Conservation (phyloP, 2,113 vertebrate genomes). For the Macrotis lagotis region DNA sequence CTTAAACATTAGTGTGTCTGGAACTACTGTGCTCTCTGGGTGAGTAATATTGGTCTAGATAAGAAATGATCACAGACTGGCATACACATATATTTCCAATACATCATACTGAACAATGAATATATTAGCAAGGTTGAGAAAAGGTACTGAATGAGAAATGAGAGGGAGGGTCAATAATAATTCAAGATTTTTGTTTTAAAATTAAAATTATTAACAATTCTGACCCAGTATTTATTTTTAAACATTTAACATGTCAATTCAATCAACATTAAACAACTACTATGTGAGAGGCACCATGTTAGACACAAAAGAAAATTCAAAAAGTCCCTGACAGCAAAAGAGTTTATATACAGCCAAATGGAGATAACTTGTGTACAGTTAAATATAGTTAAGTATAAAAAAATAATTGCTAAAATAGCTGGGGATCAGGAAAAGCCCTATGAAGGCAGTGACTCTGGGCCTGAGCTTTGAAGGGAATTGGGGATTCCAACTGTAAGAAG, state of each 20-base stretch:
- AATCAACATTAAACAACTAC: neutral
- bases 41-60: neutral
- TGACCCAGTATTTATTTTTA: neutral
- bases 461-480: neutral
- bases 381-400: neutral
- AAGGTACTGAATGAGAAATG: neutral
- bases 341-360: neutral
- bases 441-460: neutral
- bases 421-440: neutral
- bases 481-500: neutral
- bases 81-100: neutral
- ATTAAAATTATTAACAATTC: neutral
- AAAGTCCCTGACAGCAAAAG: neutral
- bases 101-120: neutral
- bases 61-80: neutral
- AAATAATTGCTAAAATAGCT: neutral
- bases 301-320: neutral
- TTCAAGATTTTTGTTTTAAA: neutral
- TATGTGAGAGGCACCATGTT: neutral
- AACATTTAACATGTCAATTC: neutral
- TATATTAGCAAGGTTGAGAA: neutral
- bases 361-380: neutral
- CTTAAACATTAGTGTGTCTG: neutral
- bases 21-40: neutral
- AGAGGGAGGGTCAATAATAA: neutral